Base-by-base conservation (phyloP, 2,113 vertebrate genomes). In the Climacteris rufus region DNA sequence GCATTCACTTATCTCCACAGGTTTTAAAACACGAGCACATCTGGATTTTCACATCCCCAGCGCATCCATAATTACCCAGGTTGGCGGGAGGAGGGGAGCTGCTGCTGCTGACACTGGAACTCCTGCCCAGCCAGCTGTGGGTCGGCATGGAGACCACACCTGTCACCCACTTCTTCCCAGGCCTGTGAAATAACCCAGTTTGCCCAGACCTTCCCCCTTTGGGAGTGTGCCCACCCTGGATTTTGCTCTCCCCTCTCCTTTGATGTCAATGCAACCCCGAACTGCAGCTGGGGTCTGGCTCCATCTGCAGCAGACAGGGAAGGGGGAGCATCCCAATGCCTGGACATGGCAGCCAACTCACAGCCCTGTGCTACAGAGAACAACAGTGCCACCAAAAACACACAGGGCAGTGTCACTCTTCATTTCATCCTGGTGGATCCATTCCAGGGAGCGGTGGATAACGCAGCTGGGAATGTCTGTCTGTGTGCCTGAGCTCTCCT, bases 61-160 rank as follows among this genome's bases (percentile, higher is more conserved):
- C 19, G 49, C 45, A 39, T 44, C 68, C 52, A 31, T 76, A 92
- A 90, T 79, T 81, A 53, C 35, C 60, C 59, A 45, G 31, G 50
- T 69, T 91, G 64, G 27, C 0, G 6, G 68, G 64, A 72, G 76
- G 10, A 84, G 84, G 50, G 44, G 69, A 65, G 37, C 44, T 4
- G 4, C 82, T 81, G 70, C 57, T 72, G 91, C 93, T 91, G 93
- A 66, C 71, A 56, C 78, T 95, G 93, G 84, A 89, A 71, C 83
- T 83, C 39, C 80, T 87, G 68, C 72, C 89, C 54, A 66, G 81
- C 78, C 96, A 97, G 95, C 89, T 96, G 93, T 94, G 77, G n/a
- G 91, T 96, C 47, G 37, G 71, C 94, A 95, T 89, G 94, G 87
- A 94, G 35, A 95, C 70, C 42, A 72, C 91, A 90, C 90, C 91